These are phyloP conservation scores for Halcyon chelicuti DNA, from an alignment of 2,797 vertebrate genomes.

Conservation along the genomic window DNA sequence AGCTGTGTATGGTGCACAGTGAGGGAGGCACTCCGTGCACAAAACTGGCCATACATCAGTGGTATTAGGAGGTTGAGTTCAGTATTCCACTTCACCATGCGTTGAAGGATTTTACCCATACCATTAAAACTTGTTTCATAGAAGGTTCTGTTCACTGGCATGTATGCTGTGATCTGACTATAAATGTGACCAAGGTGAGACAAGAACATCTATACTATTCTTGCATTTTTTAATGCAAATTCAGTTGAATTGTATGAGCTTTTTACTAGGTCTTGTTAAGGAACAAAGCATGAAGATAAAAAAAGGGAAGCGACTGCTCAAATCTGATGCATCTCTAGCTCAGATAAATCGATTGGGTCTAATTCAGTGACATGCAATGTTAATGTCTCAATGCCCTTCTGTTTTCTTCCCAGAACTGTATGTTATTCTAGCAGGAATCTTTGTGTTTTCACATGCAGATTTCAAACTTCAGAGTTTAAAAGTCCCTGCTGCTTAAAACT, in stretches of 20 bases:
- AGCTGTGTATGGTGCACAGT: neutral
- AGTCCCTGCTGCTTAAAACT: neutral
- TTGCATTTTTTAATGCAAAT: neutral
- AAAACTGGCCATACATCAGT: neutral
- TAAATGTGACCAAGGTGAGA: neutral
- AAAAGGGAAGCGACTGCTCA: neutral
- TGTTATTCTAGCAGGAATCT: neutral
- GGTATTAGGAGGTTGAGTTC: neutral
- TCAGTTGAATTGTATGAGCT: neutral
- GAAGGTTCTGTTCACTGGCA: neutral
- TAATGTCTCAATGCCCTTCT: rapidly evolving
- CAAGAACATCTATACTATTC: neutral
- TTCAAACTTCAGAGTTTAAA: neutral
- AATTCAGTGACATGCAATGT: neutral
- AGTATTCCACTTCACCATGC: neutral
- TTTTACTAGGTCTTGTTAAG: neutral
- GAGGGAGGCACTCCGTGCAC: neutral
- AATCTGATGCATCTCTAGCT: neutral
- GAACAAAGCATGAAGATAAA: neutral
- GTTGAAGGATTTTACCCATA: neutral
- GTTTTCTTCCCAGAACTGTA: neutral
- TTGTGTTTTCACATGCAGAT: neutral
- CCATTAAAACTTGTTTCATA: neutral
- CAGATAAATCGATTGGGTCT: neutral
- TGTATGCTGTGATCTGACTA: rapidly evolving